Evolutionary conservation across 2,113 vertebrate genomes (phyloP).

Genomic region (Sylvilagus bachmani): DNA sequence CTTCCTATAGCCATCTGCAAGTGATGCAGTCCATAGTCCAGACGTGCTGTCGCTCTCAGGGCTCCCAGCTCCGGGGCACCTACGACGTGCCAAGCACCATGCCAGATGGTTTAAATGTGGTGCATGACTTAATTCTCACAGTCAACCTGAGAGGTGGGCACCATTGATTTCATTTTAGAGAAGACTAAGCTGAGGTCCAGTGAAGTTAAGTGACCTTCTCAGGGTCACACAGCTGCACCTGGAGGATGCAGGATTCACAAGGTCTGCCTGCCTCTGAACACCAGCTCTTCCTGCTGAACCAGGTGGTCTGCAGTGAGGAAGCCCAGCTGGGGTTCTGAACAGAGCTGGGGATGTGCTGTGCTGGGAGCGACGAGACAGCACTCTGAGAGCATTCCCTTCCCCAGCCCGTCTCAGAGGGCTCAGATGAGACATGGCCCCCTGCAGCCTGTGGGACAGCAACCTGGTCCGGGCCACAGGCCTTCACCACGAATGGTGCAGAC

Average conservation of each 20-base stretch:
- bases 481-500: background rate
- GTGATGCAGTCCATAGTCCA: background rate
- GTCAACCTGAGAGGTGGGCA: background rate
- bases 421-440: background rate
- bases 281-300: background rate
- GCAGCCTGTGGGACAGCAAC: background rate
- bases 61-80: background rate
- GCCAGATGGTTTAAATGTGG: background rate
- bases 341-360: background rate
- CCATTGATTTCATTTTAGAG: constrained; percentile 12
- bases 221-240: background rate
- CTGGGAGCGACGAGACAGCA: background rate
- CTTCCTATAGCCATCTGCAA: constrained; percentile 5
- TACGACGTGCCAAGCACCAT: background rate
- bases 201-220: background rate
- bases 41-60: background rate
- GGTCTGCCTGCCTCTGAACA: background rate
- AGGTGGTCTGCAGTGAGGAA: constrained; percentile 1
- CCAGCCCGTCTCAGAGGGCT: background rate
- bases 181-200: background rate
- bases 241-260: background rate
- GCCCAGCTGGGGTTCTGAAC: background rate
- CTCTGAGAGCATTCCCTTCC: background rate
- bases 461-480: background rate
- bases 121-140: background rate